These are phyloP conservation scores for Pica pica DNA, from an alignment of 2,113 vertebrate genomes.

Conservation along the genomic window DNA sequence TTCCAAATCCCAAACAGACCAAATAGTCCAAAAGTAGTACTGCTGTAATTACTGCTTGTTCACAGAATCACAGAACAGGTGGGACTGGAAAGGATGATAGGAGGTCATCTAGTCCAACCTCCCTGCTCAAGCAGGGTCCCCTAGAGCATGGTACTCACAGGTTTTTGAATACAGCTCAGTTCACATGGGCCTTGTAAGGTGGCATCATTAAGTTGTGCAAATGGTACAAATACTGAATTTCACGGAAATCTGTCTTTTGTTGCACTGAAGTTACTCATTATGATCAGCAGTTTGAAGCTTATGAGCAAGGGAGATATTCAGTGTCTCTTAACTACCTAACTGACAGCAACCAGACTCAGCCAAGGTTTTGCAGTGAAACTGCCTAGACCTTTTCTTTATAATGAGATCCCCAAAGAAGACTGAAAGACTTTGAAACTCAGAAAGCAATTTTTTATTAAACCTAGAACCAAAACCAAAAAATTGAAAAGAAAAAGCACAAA, in stretches of 20 bases:
- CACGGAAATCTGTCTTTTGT: background rate
- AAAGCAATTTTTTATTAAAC: background rate
- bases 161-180: background rate
- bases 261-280: background rate
- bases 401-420: constrained; percentile 33
- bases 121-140: background rate
- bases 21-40: background rate
- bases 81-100: background rate
- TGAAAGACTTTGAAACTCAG: background rate
- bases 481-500: background rate
- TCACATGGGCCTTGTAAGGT: background rate
- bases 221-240: background rate
- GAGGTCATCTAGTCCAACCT: background rate
- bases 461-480: background rate
- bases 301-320: background rate
- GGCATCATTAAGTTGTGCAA: background rate
- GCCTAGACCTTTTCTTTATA: background rate
- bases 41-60: background rate
- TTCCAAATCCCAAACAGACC: background rate
- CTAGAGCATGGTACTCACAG: background rate
- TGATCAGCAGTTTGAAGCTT: background rate
- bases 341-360: background rate
- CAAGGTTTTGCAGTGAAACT: background rate
- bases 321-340: background rate
- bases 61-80: background rate